These are phyloP conservation scores for Norana najaformis DNA, from an alignment of 2,888 invertebrate species.

Conservation along the genomic window DNA sequence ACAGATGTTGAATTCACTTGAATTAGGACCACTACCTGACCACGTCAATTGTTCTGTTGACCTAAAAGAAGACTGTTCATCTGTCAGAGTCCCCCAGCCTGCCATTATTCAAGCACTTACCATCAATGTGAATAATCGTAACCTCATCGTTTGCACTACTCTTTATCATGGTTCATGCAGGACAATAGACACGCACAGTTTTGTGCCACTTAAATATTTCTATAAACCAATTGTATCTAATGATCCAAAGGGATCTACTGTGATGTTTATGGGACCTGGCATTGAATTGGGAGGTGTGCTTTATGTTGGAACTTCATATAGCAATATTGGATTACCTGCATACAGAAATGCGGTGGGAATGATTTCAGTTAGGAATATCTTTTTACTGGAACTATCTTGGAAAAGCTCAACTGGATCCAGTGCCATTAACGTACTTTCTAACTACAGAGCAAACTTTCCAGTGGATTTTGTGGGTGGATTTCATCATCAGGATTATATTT, in stretches of 20 bases:
- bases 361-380: neutral
- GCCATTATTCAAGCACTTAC: constrained; percentile 3
- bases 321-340: neutral
- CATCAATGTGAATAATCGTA: neutral
- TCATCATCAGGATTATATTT: neutral
- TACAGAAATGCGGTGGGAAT: neutral
- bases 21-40: neutral
- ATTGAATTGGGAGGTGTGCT: neutral
- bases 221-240: constrained; percentile 13
- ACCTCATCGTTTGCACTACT: neutral
- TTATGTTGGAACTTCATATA: neutral
- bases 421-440: neutral
- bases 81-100: neutral
- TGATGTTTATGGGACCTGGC: neutral
- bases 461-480: neutral
- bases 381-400: neutral
- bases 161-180: neutral
- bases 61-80: neutral
- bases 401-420: neutral
- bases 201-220: neutral
- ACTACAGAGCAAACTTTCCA: neutral
- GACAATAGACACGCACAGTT: neutral
- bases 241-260: neutral
- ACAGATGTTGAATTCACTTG: neutral
- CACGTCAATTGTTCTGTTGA: neutral